Evolutionary conservation across 2,888 invertebrate genomes (phyloP), one percentile per base, ranked within the genome.

Genomic region (Sarcophaga subvicina): DNA sequence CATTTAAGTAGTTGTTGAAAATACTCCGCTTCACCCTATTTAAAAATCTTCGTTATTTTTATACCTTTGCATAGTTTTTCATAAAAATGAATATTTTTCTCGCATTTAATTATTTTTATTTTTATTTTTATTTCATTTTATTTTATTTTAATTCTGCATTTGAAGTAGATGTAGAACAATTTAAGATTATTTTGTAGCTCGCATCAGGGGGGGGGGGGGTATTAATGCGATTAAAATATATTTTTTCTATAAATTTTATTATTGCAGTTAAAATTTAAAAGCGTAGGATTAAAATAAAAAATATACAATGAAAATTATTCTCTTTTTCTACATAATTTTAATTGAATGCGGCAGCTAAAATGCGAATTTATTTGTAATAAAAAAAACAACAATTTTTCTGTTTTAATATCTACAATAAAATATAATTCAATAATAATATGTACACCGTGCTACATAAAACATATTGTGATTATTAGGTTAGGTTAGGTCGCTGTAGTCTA

Each of bases 231-330:
- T 75, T 71, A 73, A 72, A 78, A 71, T 71, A 62, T 71, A 80
- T 84, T 75, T 83, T 37, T 37, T 37, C 37, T 0, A 84, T 80
- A 59, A 64, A 79, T 84, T 84, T 84, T 59, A 84, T 66, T 66
- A 20, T 66, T 84, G 75, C 73, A 63, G 67, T 75, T 81, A 60
- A 62, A 69, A 62, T 69, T 79, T 67, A 73, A 37, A 80, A 47
- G 66, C 27, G 4, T 5, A 49, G 60, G 67, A 80, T 67, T 73
- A 45, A 63, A 37, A n/a, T 14, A 49, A 25, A 62, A 49, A 22
- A 60, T 25, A 73, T 67, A 49, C 62, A 67, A 73, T 67, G 14
- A 11, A 4, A 71, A 71, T n/a, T 54, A 70, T 62, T 54, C 8
- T 63, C 10, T 62, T n/a, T 54, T n/a, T 54, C 45, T 14, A 37